Base-by-base conservation (phyloP, 2,113 vertebrate genomes). In the Onychostruthus taczanowskii region DNA sequence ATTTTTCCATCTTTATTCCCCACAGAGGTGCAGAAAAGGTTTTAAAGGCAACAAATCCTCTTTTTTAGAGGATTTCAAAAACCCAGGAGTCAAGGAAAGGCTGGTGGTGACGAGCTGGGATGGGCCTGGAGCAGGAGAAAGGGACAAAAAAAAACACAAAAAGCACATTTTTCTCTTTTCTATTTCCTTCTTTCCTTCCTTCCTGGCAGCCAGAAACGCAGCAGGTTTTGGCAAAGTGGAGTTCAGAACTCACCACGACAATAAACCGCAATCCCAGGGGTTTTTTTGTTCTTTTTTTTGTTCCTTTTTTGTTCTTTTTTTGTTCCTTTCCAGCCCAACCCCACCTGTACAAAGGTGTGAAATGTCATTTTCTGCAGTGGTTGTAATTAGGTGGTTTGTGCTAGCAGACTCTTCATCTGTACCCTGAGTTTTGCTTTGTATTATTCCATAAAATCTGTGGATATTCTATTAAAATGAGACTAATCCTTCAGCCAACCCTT, bases 401-500 rank as follows among this genome's bases (percentile, higher is more conserved):
- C 91, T 96, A 93, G 89, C 89, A 31, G 85, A 77, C 70, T 83
- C 69, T 90, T 44, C 41, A 8, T 81, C 62, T 69, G 92, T 96
- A 89, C 18, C 56, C 53, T 4, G 83, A 47, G 84, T 89, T 92
- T 91, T 81, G 90, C 92, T 96, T 94, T 94, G 91, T 96, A 75
- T 87, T 66, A 75, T 83, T 87, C 93, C 87, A 89, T 93, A 6
- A 68, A 92, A 86, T 76, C 90, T 81, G 92, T 97, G 96, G 88
- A 89, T 94, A 92, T 95, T 92, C 90, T 10, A 97, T 97, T 96
- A 97, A 97, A 97, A 96, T 18, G 68, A 94, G 62, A 91, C 75
- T 74, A 73, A 95, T 88, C 85, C 94, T 92, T 69, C 66, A 64
- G 84, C 37, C 69, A 37, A 86, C 4, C 59, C 70, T 17, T 56